These are phyloP conservation scores for Polydrusus pterygomalis DNA, from an alignment of 2,888 invertebrate species.

Conservation along the genomic window DNA sequence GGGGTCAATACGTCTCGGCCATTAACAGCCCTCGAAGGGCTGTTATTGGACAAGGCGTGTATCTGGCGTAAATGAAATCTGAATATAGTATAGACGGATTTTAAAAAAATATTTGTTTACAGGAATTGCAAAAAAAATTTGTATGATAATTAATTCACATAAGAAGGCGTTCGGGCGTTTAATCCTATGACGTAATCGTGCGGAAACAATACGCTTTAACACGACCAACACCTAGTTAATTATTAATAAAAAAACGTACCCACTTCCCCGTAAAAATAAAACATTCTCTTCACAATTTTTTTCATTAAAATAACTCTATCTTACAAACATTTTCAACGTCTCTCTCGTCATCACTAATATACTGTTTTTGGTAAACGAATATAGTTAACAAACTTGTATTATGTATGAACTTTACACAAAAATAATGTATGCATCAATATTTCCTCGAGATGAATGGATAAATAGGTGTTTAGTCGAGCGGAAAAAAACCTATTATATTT, in stretches of 20 bases:
- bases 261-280: constrained; percentile 56
- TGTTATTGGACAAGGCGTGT: too few species aligned
- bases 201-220: constrained; percentile 19
- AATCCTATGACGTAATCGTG: constrained; percentile 47
- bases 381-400: constrained; percentile 45
- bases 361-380: constrained; percentile 49
- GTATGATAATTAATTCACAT: constrained; percentile 35
- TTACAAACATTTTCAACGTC: constrained; percentile 4
- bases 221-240: constrained; percentile 35
- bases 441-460: constrained; percentile 54
- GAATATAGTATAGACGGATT: too few species aligned
- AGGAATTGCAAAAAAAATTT: too few species aligned
- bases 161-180: constrained; percentile 48
- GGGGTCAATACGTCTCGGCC: too few species aligned
- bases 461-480: constrained; percentile 34
- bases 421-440: constrained; percentile 51
- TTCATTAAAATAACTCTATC: constrained; percentile 10
- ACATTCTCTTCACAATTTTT: constrained; percentile 40
- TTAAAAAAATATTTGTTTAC: too few species aligned
- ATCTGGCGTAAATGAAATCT: too few species aligned
- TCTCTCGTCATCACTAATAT: background rate
- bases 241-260: constrained; percentile 44
- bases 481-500: background rate
- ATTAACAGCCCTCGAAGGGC: too few species aligned
- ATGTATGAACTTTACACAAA: constrained; percentile 39